Percentiles rank a stretch among this genome's conserved stretches.
phyloP scores from a whole-genome alignment of 2,113 vertebrate genomes.

The Hypocryptadius cinnamomeus region DNA sequence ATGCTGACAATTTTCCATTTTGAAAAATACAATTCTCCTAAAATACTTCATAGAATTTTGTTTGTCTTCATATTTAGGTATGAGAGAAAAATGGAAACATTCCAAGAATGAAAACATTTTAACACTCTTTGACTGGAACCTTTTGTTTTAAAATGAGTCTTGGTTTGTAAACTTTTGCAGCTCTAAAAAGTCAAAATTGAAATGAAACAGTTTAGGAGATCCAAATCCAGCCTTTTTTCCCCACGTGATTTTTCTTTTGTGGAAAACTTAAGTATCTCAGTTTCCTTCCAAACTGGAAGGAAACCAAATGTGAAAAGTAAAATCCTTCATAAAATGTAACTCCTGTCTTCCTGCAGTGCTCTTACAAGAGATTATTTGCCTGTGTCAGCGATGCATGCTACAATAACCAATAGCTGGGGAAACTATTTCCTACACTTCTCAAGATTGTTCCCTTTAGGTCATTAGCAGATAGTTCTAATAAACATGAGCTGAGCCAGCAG shows the following conservation, averaged over 20 bases:
- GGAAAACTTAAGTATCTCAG: slow-evolving; percentile 18
- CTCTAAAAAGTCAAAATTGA: not conserved
- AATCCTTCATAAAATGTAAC: slow-evolving; percentile 28
- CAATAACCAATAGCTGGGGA: slow-evolving; percentile 26
- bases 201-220: not conserved
- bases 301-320: slow-evolving; percentile 30
- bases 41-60: not conserved
- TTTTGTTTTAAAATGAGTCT: slow-evolving; percentile 23
- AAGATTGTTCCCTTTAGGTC: slow-evolving; percentile 36
- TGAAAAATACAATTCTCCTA: not conserved
- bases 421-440: slow-evolving; percentile 19
- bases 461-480: slow-evolving; percentile 60
- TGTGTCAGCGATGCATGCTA: not conserved
- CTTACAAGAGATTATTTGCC: not conserved
- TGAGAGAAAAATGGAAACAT: not conserved
- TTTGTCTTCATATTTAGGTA: not conserved
- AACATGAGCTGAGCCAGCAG: slow-evolving; percentile 35
- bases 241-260: slow-evolving; percentile 24
- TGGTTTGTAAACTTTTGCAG: not conserved
- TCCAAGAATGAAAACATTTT: not conserved
- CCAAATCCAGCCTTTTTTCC: not conserved
- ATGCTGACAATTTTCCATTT: not conserved
- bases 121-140: not conserved
- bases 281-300: slow-evolving; percentile 37
- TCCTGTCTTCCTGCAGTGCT: slow-evolving; percentile 17